Evolutionary conservation across 2,888 invertebrate species (phyloP).

Genomic region (Drosophila sordidapex): DNA sequence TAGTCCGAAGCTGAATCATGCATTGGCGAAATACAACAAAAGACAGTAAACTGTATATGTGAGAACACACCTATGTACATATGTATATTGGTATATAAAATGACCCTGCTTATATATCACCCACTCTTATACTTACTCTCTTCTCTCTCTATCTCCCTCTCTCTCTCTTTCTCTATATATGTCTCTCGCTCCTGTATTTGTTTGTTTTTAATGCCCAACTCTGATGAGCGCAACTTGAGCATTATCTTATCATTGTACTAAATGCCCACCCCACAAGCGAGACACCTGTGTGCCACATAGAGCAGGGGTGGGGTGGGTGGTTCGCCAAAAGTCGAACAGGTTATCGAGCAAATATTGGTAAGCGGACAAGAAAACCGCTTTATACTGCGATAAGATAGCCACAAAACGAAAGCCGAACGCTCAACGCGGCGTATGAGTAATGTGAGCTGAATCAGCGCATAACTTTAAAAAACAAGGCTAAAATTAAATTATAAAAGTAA

Average conservation of each 20-base stretch:
- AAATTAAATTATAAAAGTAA: too few species aligned
- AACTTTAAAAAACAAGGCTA: neutral
- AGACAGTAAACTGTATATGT: slow-evolving; percentile 1
- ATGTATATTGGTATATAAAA: neutral
- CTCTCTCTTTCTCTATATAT: too few species aligned
- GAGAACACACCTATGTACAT: slow-evolving; percentile 3
- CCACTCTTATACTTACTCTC: slow-evolving; percentile 2
- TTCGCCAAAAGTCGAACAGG: slow-evolving; percentile 61
- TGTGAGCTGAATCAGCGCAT: slow-evolving; percentile 61
- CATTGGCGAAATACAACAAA: slow-evolving; percentile 20
- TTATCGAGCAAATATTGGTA: slow-evolving; percentile 77
- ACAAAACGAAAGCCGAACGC: neutral
- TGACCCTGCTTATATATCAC: slow-evolving; percentile 4
- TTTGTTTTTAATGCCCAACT: slow-evolving; percentile 67
- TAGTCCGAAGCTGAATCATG: slow-evolving; percentile 67
- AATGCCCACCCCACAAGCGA: slow-evolving; percentile 22
- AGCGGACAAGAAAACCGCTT: slow-evolving; percentile 47
- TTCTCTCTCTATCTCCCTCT: neutral
- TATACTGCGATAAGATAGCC: slow-evolving; percentile 63
- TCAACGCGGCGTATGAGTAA: slow-evolving; percentile 70
- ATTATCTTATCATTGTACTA: slow-evolving; percentile 64
- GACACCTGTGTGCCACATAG: slow-evolving; percentile 51
- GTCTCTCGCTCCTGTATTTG: slow-evolving; percentile 23
- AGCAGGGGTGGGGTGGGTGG: neutral
- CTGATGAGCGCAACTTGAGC: slow-evolving; percentile 17